These are phyloP conservation scores for Acromyrmex heyeri DNA, from an alignment of 1,140 invertebrate genomes.

Conservation along the genomic window DNA sequence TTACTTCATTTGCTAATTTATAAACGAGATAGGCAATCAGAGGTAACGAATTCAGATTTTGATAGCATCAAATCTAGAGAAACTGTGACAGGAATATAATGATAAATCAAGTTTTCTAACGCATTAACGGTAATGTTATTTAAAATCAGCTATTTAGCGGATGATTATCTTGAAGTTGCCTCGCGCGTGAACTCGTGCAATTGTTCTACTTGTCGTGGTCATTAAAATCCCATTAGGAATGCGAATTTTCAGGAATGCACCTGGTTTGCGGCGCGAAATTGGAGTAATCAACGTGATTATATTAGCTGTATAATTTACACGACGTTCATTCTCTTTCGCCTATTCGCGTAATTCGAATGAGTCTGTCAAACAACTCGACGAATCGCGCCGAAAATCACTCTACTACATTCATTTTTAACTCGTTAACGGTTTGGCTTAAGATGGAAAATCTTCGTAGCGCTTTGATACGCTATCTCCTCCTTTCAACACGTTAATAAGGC, in stretches of 20 bases:
- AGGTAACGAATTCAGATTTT: background rate
- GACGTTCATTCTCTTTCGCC: conserved; percentile 21
- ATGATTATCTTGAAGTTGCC: conserved; percentile 17
- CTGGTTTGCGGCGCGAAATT: conserved; percentile 18
- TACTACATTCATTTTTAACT: conserved; percentile 8
- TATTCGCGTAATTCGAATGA: conserved; percentile 30
- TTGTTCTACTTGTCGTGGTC: conserved; percentile 47
- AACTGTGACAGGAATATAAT: too few relatives aligned
- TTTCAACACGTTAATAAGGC: conserved; percentile 45
- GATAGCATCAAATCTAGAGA: background rate
- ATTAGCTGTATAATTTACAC: conserved; percentile 49
- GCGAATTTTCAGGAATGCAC: conserved; percentile 48
- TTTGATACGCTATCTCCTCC: conserved; percentile 9
- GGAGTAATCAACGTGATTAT: conserved; percentile 53
- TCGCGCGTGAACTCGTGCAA: conserved; percentile 27
- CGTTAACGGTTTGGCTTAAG: conserved; percentile 11
- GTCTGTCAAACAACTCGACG: conserved; percentile 26
- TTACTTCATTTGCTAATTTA: background rate
- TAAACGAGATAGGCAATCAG: background rate
- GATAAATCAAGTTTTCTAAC: conserved; percentile 41
- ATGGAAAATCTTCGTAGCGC: conserved; percentile 24
- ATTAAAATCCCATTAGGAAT: conserved; percentile 65
- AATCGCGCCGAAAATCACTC: background rate
- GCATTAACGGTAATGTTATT: conserved; percentile 28
- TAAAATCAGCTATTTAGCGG: conserved; percentile 33